Evolutionary conservation across 1,140 invertebrate genomes (phyloP).

Genomic region (Eumeta japonica): DNA sequence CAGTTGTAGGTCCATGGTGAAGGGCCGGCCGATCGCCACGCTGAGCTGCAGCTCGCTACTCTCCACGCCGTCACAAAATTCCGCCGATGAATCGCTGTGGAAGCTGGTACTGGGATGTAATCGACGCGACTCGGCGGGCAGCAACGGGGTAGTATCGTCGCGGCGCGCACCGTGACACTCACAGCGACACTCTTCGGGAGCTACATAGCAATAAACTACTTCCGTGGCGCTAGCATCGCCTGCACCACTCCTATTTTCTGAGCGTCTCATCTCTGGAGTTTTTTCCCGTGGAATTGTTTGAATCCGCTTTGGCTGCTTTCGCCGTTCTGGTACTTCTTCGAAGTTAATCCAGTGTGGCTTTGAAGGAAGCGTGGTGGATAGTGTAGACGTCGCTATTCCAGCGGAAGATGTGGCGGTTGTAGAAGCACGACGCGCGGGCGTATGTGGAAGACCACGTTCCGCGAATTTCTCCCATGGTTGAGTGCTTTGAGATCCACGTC

Average conservation of each 20-base stretch:
- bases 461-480: constrained; percentile 21
- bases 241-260: constrained; percentile 27
- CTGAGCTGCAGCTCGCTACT: constrained; percentile 10
- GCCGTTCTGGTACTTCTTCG: constrained; percentile 77
- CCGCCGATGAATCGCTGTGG: too few species aligned
- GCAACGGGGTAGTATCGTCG: constrained; percentile 32
- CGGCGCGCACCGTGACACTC: constrained; percentile 70
- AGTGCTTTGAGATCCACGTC: constrained; percentile 18
- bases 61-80: constrained; percentile 14
- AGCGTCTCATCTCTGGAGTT: constrained; percentile 23
- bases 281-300: constrained; percentile 67
- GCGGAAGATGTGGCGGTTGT: constrained; percentile 37
- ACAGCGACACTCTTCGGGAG: constrained; percentile 79
- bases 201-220: constrained; percentile 72
- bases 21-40: constrained; percentile 18
- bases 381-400: constrained; percentile 53
- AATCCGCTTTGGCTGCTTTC: constrained; percentile 75
- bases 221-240: constrained; percentile 33
- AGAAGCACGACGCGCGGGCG: constrained; percentile 13
- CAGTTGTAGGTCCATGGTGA: constrained; percentile 24
- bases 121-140: constrained; percentile 17
- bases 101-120: too few species aligned
- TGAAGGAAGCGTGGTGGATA: constrained; percentile 36
- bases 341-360: constrained; percentile 78
- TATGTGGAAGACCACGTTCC: constrained; percentile 15